Conservation (phyloP, 2,797 vertebrate species). For the Cheracebus regulus region DNA sequence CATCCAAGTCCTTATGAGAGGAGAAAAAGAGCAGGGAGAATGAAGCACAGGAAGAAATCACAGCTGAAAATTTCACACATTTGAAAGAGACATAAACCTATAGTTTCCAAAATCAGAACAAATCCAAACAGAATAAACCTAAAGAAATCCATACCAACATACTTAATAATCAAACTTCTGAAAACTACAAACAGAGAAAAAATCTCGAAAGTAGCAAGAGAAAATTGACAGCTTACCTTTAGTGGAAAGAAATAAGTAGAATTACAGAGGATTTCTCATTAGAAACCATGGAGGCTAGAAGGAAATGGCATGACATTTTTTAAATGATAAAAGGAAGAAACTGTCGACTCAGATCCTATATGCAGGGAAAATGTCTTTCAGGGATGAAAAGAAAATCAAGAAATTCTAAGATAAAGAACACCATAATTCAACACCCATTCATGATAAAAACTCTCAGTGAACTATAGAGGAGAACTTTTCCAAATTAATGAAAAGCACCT, state of each 20-base stretch:
- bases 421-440: background rate
- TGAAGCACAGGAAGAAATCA: background rate
- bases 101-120: background rate
- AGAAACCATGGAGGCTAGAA: background rate
- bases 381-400: background rate
- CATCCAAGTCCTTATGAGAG: background rate
- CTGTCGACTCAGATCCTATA: background rate
- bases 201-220: background rate
- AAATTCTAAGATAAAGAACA: background rate
- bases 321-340: background rate
- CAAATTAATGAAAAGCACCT: background rate
- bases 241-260: background rate
- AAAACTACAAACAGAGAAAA: background rate
- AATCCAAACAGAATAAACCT: background rate
- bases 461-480: background rate
- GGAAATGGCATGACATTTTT: background rate
- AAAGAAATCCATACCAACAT: background rate
- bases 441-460: background rate
- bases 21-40: background rate
- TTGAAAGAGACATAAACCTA: background rate
- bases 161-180: background rate
- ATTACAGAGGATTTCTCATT: background rate
- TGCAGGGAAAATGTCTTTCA: background rate
- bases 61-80: background rate
- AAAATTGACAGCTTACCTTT: background rate